Evolutionary conservation across 2,888 invertebrate species (phyloP).

Genomic region (Octonoba sinensis): DNA sequence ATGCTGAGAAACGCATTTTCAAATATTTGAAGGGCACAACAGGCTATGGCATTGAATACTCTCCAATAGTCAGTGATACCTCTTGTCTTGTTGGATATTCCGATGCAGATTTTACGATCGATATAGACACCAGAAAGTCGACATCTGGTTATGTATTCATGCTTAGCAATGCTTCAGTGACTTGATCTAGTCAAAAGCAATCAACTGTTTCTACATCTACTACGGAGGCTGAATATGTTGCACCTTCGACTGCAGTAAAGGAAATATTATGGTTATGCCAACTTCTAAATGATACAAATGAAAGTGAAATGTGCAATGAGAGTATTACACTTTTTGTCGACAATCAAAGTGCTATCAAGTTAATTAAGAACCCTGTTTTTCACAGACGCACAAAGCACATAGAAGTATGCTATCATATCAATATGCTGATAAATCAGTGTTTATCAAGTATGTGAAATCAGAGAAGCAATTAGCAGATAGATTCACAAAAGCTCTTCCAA

Average conservation of each 20-base stretch:
- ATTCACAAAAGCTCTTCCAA: too few relatives aligned
- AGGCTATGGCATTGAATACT: conserved; percentile 6
- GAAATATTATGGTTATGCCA: conserved; percentile 26
- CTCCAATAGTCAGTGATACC: neutral
- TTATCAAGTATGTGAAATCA: neutral
- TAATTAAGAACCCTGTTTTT: too few relatives aligned
- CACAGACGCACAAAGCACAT: conserved; percentile 66
- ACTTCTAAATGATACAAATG: conserved; percentile 23
- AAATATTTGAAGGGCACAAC: conserved; percentile 16
- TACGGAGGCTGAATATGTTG: conserved; percentile 42
- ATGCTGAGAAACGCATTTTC: conserved; percentile 20
- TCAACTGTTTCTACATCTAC: conserved; percentile 17
- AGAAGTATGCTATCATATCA: conserved; percentile 62
- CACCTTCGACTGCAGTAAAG: conserved; percentile 2
- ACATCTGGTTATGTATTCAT: conserved; percentile 31
- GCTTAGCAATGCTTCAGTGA: conserved; percentile 5
- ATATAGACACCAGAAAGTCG: conserved; percentile 43
- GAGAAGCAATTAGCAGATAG: too few relatives aligned
- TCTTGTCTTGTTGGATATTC: conserved; percentile 16
- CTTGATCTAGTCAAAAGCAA: conserved; percentile 27
- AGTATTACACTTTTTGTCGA: conserved; percentile 34
- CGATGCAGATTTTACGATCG: conserved; percentile 42
- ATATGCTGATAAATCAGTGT: neutral
- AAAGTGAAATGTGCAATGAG: neutral
- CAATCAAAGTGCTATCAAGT: too few relatives aligned